Evolutionary conservation across 2,888 invertebrate genomes (phyloP), one percentile per base, ranked within the genome.

Genomic region (Plagiodera versicolora): DNA sequence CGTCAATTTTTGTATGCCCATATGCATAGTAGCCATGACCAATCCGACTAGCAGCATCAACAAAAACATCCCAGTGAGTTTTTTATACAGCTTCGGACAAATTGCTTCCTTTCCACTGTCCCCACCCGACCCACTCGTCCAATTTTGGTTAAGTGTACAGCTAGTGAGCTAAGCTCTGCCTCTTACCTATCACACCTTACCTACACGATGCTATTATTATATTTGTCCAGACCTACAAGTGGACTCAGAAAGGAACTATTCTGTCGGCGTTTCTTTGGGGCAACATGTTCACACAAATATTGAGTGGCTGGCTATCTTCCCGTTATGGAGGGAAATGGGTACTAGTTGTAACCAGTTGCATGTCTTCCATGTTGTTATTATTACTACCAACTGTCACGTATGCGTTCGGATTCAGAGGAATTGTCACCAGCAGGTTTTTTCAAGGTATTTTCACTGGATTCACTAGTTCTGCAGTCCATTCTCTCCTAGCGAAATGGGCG

Each of bases 191-290:
- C n/a, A n/a, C n/a, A n/a, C n/a, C n/a, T n/a, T n/a, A n/a, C n/a
- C n/a, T n/a, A n/a, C n/a, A n/a, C n/a, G n/a, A n/a, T n/a, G n/a
- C n/a, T n/a, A n/a, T n/a, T n/a, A n/a, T n/a, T n/a, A n/a, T n/a
- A n/a, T n/a, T n/a, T n/a, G n/a, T n/a, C n/a, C 44, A 72, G 72
- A 72, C 70, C 5, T 72, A 71, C 53, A 60, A 84, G 1, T 89
- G 89, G 89, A 74, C 79, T 9, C 77, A 83, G 58, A 73, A 79
- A 10, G 83, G 84, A 9, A 72, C 86, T 57, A 83, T 91, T 28
- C 79, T 90, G 6, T 90, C 90, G 9, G 89, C 91, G 0, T 92
- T 91, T 78, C 90, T 91, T 78, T 90, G 90, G 90, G 92, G 92
- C 1, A 92, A 92, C 75, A 83, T 90, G 1, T 66, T 89, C 1